Conservation (phyloP, 2,797 vertebrate genomes). For the Takifugu rubripes region DNA sequence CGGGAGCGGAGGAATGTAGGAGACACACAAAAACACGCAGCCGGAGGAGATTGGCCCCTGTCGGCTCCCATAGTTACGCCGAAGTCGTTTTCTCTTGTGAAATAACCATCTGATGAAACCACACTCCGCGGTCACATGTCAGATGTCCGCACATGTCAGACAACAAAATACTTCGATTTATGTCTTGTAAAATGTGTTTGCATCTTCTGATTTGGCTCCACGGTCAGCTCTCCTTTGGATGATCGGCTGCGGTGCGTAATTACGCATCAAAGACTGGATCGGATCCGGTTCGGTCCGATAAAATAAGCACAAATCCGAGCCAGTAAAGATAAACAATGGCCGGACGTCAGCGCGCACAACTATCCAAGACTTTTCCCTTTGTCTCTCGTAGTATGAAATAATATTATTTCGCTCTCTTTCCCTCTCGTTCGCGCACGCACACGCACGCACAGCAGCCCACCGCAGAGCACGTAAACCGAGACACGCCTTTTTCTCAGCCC, state of each 20-base stretch:
- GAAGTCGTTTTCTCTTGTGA: neutral
- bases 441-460: constrained; percentile 43
- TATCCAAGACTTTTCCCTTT: constrained; percentile 21
- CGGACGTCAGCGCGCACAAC: neutral
- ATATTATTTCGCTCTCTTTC: constrained; percentile 12
- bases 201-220: constrained; percentile 14
- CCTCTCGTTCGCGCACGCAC: constrained; percentile 12
- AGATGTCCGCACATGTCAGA: too few relatives aligned
- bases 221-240: constrained; percentile 11
- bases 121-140: neutral
- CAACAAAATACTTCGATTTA: too few relatives aligned
- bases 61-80: constrained; percentile 6
- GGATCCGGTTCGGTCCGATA: constrained; percentile 2
- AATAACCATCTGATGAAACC: neutral
- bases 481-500: constrained; percentile 70
- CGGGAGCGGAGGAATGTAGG: constrained; percentile 67
- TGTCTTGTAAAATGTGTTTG: too few relatives aligned
- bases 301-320: constrained; percentile 7
- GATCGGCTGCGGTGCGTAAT: constrained; percentile 46
- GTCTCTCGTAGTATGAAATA: neutral
- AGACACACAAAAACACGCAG: constrained; percentile 61
- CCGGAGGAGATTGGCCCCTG: constrained; percentile 48
- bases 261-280: constrained; percentile 45
- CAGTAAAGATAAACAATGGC: neutral
- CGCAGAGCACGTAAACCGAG: constrained; percentile 53